Evolutionary conservation across 2,797 vertebrate species (phyloP).

Genomic region (Gallirallus australis): DNA sequence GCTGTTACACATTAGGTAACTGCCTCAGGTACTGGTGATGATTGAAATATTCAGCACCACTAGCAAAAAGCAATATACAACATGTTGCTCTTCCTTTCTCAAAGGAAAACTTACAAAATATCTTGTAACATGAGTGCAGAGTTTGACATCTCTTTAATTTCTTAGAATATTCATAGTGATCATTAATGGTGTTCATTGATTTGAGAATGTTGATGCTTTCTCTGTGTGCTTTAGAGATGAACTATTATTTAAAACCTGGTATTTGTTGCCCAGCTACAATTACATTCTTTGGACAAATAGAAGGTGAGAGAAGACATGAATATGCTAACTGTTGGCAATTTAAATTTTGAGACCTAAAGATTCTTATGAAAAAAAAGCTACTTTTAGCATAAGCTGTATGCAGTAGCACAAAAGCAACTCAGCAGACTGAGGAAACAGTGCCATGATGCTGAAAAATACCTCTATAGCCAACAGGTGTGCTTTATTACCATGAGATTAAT

Average conservation of each 20-base stretch:
- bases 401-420: background rate
- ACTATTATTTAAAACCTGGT: background rate
- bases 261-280: background rate
- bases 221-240: background rate
- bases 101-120: background rate
- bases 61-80: background rate
- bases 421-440: background rate
- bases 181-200: background rate
- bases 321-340: background rate
- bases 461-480: background rate
- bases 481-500: background rate
- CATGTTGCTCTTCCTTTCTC: background rate
- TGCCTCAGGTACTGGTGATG: background rate
- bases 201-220: background rate
- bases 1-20: background rate
- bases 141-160: background rate
- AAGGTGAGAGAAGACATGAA: background rate
- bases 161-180: background rate
- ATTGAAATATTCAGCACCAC: background rate
- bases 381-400: background rate
- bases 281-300: background rate
- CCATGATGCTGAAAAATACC: background rate
- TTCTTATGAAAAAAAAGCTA: background rate
- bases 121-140: background rate
- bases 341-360: background rate